phyloP scores from a whole-genome alignment of 2,113 vertebrate species.

The Ginglymostoma cirratum region DNA sequence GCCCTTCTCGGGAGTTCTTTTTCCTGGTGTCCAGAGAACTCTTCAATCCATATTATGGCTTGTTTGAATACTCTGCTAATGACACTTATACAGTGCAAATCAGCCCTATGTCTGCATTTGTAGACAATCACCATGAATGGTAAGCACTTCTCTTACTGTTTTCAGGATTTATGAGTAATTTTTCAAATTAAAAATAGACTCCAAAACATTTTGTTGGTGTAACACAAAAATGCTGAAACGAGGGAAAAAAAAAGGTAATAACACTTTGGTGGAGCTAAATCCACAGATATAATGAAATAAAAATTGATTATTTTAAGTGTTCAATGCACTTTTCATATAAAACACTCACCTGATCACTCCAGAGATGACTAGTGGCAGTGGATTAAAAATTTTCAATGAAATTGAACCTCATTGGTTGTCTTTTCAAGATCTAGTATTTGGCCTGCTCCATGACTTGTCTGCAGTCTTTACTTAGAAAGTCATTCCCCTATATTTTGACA shows the following conservation, averaged over 20 bases:
- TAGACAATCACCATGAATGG: slow-evolving; percentile 99
- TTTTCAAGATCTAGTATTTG: background rate
- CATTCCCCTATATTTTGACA: background rate
- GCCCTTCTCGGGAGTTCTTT: slow-evolving; percentile 95
- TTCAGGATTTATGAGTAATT: background rate
- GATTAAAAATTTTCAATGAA: background rate
- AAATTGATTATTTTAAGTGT: background rate
- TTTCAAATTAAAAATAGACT: slow-evolving; percentile 19
- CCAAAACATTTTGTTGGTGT: slow-evolving; percentile 27
- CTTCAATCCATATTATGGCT: slow-evolving; percentile 96
- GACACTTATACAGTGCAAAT: slow-evolving; percentile 99
- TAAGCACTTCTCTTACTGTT: slow-evolving; percentile 52
- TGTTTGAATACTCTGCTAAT: slow-evolving; percentile 98
- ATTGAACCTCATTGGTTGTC: background rate
- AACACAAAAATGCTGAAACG: background rate
- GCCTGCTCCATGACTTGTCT: background rate
- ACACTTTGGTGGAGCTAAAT: no score
- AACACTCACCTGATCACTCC: no score
- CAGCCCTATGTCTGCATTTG: slow-evolving; percentile 98
- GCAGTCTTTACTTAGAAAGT: background rate
- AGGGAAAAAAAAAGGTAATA: background rate
- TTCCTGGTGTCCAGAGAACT: slow-evolving; percentile 96
- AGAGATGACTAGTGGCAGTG: background rate
- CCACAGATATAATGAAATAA: background rate
- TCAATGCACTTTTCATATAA: no score